These are phyloP conservation scores for Amphimallon solstitiale DNA, from an alignment of 2,888 invertebrate genomes.

Conservation along the genomic window DNA sequence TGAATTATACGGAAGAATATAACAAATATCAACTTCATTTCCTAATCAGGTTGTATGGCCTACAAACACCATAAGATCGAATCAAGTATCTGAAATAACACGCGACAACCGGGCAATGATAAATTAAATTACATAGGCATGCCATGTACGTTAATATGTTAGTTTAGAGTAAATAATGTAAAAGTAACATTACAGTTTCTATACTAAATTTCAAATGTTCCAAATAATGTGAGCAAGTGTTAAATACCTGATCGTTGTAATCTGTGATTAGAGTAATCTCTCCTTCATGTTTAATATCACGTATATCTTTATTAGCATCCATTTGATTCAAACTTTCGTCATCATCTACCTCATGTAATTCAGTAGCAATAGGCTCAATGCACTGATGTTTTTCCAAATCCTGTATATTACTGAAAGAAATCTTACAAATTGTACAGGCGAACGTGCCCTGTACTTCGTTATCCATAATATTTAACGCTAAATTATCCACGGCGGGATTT, in stretches of 20 bases:
- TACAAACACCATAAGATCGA: too few relatives aligned
- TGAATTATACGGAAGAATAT: too few relatives aligned
- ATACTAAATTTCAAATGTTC: too few relatives aligned
- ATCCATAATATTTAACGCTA: conserved; percentile 27
- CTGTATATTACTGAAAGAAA: conserved; percentile 33
- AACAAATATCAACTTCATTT: too few relatives aligned
- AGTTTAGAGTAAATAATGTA: too few relatives aligned
- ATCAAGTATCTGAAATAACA: too few relatives aligned
- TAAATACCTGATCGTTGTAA: conserved; percentile 31
- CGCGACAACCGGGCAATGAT: too few relatives aligned
- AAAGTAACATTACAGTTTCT: too few relatives aligned
- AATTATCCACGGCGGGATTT: conserved; percentile 7
- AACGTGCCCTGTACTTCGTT: conserved; percentile 6
- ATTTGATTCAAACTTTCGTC: conserved; percentile 11
- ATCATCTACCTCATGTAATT: conserved; percentile 7
- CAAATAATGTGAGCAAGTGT: neutral
- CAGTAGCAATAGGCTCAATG: conserved; percentile 11
- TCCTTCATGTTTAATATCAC: conserved; percentile 9
- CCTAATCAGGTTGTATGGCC: too few relatives aligned
- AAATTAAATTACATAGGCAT: too few relatives aligned
- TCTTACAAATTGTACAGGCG: conserved; percentile 41
- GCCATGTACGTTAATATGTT: too few relatives aligned
- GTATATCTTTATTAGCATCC: neutral
- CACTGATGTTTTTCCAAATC: conserved; percentile 43
- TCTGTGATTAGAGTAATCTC: conserved; percentile 31